Conservation (phyloP, 2,113 vertebrate genomes). For the Sapayoa aenigma region DNA sequence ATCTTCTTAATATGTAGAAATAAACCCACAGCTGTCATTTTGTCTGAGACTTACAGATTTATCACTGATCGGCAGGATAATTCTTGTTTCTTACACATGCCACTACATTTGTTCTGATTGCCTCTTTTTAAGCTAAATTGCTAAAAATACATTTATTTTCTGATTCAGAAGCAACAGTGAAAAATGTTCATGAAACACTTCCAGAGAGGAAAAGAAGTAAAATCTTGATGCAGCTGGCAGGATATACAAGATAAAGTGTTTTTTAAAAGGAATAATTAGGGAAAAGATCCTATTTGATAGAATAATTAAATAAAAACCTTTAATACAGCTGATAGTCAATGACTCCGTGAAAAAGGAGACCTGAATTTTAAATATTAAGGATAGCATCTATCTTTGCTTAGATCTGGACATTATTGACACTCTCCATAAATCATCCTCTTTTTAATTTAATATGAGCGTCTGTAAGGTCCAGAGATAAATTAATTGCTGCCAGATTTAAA, state of each 20-base stretch:
- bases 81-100: constrained; percentile 2
- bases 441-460: constrained; percentile 63
- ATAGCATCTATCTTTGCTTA: constrained; percentile 46
- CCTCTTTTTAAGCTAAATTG: constrained; percentile 20
- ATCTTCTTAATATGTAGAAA: constrained; percentile 11
- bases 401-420: constrained; percentile 24
- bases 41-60: constrained; percentile 11
- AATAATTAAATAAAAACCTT: constrained; percentile 39
- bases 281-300: background rate
- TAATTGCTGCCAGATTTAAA: constrained; percentile 69
- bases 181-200: background rate
- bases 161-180: background rate
- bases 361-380: constrained; percentile 50
- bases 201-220: background rate
- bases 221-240: background rate
- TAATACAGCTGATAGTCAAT: background rate
- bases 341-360: constrained; percentile 16
- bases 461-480: constrained; percentile 67
- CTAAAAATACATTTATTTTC: constrained; percentile 34
- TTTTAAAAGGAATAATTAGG: background rate
- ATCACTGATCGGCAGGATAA: background rate
- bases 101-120: background rate
- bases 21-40: constrained; percentile 33
- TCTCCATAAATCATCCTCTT: constrained; percentile 51
- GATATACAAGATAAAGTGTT: background rate